Evolutionary conservation across 2,113 vertebrate species (phyloP).

Genomic region (Syngnathus typhle): DNA sequence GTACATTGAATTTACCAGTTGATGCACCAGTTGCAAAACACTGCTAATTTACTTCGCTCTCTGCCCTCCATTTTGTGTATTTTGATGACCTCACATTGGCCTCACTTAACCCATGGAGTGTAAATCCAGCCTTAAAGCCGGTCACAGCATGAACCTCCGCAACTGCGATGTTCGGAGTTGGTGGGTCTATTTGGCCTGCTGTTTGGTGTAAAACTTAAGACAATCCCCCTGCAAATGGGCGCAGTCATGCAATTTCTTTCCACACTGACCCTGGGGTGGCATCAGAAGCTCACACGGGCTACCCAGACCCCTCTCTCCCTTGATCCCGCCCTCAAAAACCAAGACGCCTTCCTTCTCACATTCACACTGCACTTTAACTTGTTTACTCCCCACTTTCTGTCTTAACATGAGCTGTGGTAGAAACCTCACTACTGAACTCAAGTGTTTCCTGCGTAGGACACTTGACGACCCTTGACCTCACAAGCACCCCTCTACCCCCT

Average conservation of each 20-base stretch:
- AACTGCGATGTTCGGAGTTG: not conserved
- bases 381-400: constrained; percentile 10
- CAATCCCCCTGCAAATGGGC: not conserved
- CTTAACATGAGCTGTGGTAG: not conserved
- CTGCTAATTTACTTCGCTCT: no score
- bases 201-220: not conserved
- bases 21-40: no score
- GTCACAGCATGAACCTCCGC: not conserved
- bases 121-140: not conserved
- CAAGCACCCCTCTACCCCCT: not conserved
- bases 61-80: not conserved
- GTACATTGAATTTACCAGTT: no score
- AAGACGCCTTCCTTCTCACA: constrained; percentile 21
- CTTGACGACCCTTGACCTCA: not conserved
- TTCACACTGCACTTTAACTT: constrained; percentile 30
- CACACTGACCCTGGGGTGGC: not conserved
- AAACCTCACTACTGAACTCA: constrained; percentile 13
- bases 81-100: not conserved
- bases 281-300: not conserved
- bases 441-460: constrained; percentile 1
- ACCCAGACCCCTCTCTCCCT: not conserved
- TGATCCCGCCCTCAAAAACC: not conserved
- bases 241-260: not conserved
- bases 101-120: not conserved
- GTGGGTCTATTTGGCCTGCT: not conserved